phyloP scores from a whole-genome alignment of 2,113 vertebrate genomes.

The Ceyx margarethae region DNA sequence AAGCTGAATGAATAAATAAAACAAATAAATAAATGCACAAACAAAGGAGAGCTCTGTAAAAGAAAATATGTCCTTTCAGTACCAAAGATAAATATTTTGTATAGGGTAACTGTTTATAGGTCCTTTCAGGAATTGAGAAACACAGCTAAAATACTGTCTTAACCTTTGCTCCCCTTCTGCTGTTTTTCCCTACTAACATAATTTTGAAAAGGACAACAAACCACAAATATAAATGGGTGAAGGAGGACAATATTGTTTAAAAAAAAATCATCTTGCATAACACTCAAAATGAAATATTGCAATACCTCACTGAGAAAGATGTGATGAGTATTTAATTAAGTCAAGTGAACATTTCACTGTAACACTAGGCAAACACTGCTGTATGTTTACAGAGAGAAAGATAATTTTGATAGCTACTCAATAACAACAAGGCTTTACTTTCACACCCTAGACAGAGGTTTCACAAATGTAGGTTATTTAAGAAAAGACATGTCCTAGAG shows the following conservation, averaged over 20 bases:
- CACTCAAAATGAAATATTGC: neutral
- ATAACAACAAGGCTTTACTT: neutral
- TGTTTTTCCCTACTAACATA: neutral
- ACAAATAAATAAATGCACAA: neutral
- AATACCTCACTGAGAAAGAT: neutral
- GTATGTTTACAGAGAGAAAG: neutral
- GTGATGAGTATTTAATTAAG: neutral
- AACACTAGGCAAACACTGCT: neutral
- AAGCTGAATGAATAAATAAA: neutral
- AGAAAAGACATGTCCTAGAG: neutral
- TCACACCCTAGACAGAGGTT: neutral
- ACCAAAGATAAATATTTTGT: neutral
- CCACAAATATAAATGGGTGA: neutral
- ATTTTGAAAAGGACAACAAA: neutral
- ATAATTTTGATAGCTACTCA: neutral
- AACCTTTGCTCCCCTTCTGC: neutral
- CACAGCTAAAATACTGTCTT: neutral
- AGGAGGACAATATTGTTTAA: neutral
- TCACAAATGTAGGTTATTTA: neutral
- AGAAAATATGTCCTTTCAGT: rapidly evolving
- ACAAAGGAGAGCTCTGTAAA: neutral
- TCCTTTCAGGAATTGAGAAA: neutral
- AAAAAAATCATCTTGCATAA: neutral
- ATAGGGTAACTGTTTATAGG: neutral
- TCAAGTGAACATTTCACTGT: neutral